These are phyloP conservation scores for Stenodera caucasica DNA, from an alignment of 2,888 invertebrate species.

Conservation along the genomic window DNA sequence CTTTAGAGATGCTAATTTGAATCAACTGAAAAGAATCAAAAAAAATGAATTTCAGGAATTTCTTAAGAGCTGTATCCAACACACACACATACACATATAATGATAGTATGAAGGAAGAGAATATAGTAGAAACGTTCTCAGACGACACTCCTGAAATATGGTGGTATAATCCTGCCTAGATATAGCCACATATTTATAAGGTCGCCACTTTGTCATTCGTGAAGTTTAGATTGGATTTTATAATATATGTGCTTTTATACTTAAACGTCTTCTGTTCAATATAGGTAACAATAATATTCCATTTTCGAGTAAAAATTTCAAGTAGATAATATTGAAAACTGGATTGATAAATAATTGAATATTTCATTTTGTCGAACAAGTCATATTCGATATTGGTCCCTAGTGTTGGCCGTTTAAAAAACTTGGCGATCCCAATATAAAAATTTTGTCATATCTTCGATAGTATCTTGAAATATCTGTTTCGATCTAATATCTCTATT, in stretches of 20 bases:
- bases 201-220: slow-evolving; percentile 56
- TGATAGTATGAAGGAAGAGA: background rate
- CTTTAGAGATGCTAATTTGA: too few relatives aligned
- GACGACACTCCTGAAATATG: slow-evolving; percentile 53
- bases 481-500: slow-evolving; percentile 9
- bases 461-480: slow-evolving; percentile 26
- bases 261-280: background rate
- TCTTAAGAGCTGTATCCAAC: slow-evolving; percentile 10
- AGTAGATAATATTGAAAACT: too few relatives aligned
- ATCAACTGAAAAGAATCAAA: too few relatives aligned
- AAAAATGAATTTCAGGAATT: slow-evolving; percentile 14
- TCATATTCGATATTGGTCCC: background rate
- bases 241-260: slow-evolving; percentile 47
- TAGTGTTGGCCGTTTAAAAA: slow-evolving; percentile 3
- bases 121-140: slow-evolving; percentile 40
- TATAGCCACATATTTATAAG: slow-evolving; percentile 57
- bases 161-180: slow-evolving; percentile 54
- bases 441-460: slow-evolving; percentile 26
- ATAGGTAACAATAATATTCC: background rate
- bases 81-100: too few relatives aligned
- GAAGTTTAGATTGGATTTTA: slow-evolving; percentile 59
- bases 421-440: background rate
- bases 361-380: background rate
- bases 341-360: background rate
- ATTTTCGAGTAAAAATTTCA: background rate